Base-by-base conservation (phyloP, 2,797 vertebrate genomes). In the Atherinosoma microstoma region DNA sequence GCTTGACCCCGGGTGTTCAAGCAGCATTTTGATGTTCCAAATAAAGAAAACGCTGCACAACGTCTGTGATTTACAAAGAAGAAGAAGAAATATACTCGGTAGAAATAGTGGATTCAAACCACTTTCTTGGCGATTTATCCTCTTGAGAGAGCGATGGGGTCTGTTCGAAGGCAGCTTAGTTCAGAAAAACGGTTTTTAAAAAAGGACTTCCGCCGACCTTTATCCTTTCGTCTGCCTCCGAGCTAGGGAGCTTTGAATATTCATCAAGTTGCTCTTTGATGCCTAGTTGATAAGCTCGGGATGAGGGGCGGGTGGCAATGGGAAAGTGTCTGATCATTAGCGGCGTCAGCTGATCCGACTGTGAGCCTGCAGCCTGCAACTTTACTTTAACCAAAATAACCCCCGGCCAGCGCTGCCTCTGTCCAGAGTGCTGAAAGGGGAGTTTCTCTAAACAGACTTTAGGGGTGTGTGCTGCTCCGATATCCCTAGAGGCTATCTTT, bases 341-440 rank as follows among this genome's bases (percentile, higher is more conserved):
- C 36, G 45, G 71, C 73, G 87, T 91, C 94, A 91, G 89, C 86
- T 93, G 92, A 92, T 90, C 84, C 68, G 56, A 72, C 64, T 72
- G 81, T 58, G 85, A 76, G 83, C 67, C 75, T 76, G 70, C 78
- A 64, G 64, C 51, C 61, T 45, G 67, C 20, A 76, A 63, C 79
- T 77, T 76, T 6, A 64, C 87, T 34, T 45, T 64, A 67, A 6
- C 35, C 30, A 2, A 49, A 69, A 73, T 15, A 22, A 30, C 3
- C 49, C 59, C 65, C 63, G 69, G 89, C 45, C 83, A 80, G 83
- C 56, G 78, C 65, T 88, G 91, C 70, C 88, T 84, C 93, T 96
- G 94, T 96, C 95, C 95, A 84, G 66, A 93, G 95, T 96, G 90
- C 95, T 96, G 95, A 95, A 94, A 58, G 84, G 81, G 89, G 84